Percentiles rank a stretch among this genome's conserved stretches.
Evolutionary conservation across 2,113 vertebrate genomes (phyloP).

Genomic region (Nerophis lumbriciformis): DNA sequence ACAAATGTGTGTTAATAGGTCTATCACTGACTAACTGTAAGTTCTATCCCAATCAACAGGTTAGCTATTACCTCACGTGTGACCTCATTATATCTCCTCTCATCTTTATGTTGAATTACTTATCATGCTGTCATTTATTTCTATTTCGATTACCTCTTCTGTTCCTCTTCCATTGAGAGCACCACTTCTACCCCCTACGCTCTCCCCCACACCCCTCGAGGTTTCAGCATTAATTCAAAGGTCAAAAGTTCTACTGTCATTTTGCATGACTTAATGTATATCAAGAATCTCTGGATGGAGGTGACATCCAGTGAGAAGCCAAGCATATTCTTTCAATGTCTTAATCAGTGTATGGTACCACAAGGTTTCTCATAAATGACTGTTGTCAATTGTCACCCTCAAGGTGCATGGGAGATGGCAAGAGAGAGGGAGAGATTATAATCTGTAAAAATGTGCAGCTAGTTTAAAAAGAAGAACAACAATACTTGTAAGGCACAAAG

Average conservation of each 20-base stretch:
- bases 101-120: constrained; percentile 4
- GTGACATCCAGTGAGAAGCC: constrained; percentile 22
- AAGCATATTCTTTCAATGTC: constrained; percentile 4
- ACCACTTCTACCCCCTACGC: constrained; percentile 16
- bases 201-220: constrained; percentile 11
- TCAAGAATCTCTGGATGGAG: constrained; percentile 33
- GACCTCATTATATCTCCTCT: constrained; percentile 6
- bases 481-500: too few species aligned
- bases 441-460: constrained; percentile 35
- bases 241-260: constrained; percentile 58
- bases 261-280: constrained; percentile 58
- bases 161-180: constrained; percentile 17
- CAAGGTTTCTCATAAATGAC: constrained; percentile 29
- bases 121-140: constrained; percentile 15
- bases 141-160: constrained; percentile 14
- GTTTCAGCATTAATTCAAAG: constrained; percentile 52
- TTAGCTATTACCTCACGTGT: background rate
- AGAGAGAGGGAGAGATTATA: constrained; percentile 25
- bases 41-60: background rate
- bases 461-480: background rate
- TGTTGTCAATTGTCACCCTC: constrained; percentile 30
- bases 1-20: background rate
- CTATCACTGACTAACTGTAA: background rate
- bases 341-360: constrained; percentile 8
- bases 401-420: constrained; percentile 27